Base-by-base conservation (phyloP, 2,797 vertebrate genomes). In the Oryzias dopingdopingensis region DNA sequence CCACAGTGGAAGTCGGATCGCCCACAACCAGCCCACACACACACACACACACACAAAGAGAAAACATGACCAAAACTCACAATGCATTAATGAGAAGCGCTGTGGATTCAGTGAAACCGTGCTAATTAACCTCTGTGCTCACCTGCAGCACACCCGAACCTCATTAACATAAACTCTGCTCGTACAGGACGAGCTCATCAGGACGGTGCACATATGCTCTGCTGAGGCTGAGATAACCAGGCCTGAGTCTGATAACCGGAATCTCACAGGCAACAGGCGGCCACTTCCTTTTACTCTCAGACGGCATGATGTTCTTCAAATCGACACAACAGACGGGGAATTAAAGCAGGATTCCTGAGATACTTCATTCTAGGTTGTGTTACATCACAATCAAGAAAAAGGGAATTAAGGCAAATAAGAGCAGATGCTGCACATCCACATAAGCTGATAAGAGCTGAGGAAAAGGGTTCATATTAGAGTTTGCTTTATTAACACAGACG, bases 1-100 rank as follows among this genome's bases (percentile, higher is more conserved):
- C 79, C 76, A 71, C 65, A 72, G 43, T 62, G 85, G 86, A 91
- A 86, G 79, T 81, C 76, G 86, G 72, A 42, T 80, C 67, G 1
- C 86, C 89, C 82, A 87, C 82, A 24, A 51, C n/a, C 62, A 55
- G 57, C 74, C 65, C 76, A 57, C 70, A 8, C 40, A 66, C 70
- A 65, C 65, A 44, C 55, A 77, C 75, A 74, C 67, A 72, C 59
- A 66, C 59, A 58, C 67, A 47, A 44, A 32, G 37, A 37, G 66
- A 49, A 62, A 52, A 24, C 14, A 54, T 42, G 3, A 64, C 45
- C 56, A 49, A 49, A 60, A 48, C 26, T 37, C 22, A 51, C 57
- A 67, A 48, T 46, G 40, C 56, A 62, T 49, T 44, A 70, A 74
- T 73, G 44, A 76, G 54, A 52, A 44, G 10, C 52, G 6, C 40